Conservation (phyloP, 2,888 invertebrate species). For the Luperina nickerlii region DNA sequence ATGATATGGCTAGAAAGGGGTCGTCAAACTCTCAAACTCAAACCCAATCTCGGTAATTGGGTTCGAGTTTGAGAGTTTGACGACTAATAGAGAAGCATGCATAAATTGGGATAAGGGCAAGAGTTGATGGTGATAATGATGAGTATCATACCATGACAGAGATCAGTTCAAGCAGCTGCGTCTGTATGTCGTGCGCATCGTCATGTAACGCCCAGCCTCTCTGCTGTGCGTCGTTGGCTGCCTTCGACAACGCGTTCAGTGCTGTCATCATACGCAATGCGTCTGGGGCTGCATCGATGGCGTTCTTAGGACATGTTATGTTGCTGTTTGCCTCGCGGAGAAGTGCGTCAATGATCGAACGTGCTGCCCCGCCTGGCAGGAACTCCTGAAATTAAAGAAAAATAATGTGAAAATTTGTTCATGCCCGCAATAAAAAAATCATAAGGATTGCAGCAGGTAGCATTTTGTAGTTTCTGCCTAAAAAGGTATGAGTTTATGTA, state of each 20-base stretch:
- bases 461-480: neutral
- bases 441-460: neutral
- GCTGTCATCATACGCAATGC: conserved; percentile 95
- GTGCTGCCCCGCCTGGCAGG: conserved; percentile 86
- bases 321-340: conserved; percentile 87
- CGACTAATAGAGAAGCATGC: neutral
- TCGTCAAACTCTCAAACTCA: too few species aligned
- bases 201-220: conserved; percentile 98
- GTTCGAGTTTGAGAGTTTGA: too few species aligned
- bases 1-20: neutral
- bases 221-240: conserved; percentile 98
- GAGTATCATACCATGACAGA: conserved; percentile 92
- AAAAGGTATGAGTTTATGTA: neutral
- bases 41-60: too few species aligned
- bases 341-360: conserved; percentile 86
- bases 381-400: conserved; percentile 77
- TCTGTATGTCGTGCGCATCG: conserved; percentile 96
- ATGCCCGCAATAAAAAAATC: too few species aligned
- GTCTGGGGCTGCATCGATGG: conserved; percentile 95
- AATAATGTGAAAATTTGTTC: neutral
- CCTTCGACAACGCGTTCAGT: conserved; percentile 95
- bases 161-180: conserved; percentile 95
- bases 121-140: neutral
- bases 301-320: conserved; percentile 90
- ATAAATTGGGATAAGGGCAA: neutral